Percentiles rank a stretch among this genome's conserved stretches.
phyloP scores from a whole-genome alignment of 2,888 invertebrate species.

The Rotaria sp. region DNA sequence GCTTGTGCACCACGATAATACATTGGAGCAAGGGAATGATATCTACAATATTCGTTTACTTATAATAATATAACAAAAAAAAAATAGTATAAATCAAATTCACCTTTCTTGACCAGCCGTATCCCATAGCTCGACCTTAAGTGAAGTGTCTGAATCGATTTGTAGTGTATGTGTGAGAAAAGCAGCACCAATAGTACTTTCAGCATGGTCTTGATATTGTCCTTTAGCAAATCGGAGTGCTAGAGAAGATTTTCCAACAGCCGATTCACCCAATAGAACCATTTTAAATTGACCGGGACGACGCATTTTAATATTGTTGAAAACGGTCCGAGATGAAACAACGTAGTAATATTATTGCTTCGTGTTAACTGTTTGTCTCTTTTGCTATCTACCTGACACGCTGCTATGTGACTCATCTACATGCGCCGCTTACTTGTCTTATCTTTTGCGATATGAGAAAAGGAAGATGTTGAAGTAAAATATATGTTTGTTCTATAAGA shows the following conservation, averaged over 20 bases:
- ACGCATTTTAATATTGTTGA: not conserved
- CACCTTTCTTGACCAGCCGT: constrained; percentile 87
- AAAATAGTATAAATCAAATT: not conserved
- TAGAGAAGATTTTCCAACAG: constrained; percentile 96
- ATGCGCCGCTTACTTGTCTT: not conserved
- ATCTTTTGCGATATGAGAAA: not conserved
- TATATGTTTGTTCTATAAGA: not conserved
- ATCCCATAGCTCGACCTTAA: constrained; percentile 99
- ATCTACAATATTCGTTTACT: constrained; percentile 51
- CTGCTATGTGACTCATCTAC: not conserved
- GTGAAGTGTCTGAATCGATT: constrained; percentile 85
- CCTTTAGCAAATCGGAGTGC: constrained; percentile 99
- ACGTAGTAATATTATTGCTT: not conserved
- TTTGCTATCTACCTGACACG: not conserved
- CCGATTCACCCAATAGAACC: constrained; percentile 94
- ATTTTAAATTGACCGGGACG: constrained; percentile 69
- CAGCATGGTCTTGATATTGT: constrained; percentile 99
- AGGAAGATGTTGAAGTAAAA: not conserved
- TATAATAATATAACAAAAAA: not conserved
- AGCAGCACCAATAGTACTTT: constrained; percentile 91
- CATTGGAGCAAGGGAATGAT: constrained; percentile 99
- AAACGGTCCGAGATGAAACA: not conserved
- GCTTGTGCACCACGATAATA: constrained; percentile 68
- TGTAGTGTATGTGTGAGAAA: constrained; percentile 99
- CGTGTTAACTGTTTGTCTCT: not conserved